These are phyloP conservation scores for human (Homo sapiens) DNA, from an alignment of 2,113 vertebrate genomes.

Conservation along the genomic window DNA sequence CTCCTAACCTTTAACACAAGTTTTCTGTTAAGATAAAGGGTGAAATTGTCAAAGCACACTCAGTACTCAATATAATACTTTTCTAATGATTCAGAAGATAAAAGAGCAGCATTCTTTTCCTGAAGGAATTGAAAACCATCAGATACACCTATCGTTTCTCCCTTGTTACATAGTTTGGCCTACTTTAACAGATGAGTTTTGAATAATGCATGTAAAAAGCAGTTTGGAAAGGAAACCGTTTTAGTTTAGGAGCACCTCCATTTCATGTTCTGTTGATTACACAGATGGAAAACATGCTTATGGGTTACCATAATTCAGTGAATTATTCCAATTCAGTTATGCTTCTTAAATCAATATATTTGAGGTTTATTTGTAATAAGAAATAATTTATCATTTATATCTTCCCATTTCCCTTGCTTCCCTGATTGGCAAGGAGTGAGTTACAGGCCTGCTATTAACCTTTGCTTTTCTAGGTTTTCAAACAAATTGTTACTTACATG, in stretches of 20 bases:
- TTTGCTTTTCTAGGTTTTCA: neutral
- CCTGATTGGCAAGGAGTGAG: neutral
- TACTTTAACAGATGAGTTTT: neutral
- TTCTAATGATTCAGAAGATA: neutral
- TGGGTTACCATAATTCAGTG: neutral
- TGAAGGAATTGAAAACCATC: neutral
- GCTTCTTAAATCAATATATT: neutral
- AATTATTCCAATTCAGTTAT: neutral
- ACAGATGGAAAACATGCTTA: neutral
- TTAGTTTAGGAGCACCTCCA: neutral
- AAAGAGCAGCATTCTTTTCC: neutral
- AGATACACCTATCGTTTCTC: neutral
- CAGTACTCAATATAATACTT: neutral
- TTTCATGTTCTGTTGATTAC: neutral
- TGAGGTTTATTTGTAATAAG: neutral
- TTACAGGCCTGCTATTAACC: neutral
- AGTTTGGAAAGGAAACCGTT: neutral
- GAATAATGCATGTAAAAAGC: neutral
- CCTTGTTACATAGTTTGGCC: too few relatives aligned
- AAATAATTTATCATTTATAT: neutral
- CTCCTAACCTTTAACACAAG: neutral
- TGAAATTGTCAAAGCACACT: neutral
- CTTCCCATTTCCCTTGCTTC: neutral
- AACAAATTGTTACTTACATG: neutral
- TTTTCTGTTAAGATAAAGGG: neutral